Evolutionary conservation across 2,888 invertebrate genomes (phyloP).

Genomic region (Zeuzera pyrina): DNA sequence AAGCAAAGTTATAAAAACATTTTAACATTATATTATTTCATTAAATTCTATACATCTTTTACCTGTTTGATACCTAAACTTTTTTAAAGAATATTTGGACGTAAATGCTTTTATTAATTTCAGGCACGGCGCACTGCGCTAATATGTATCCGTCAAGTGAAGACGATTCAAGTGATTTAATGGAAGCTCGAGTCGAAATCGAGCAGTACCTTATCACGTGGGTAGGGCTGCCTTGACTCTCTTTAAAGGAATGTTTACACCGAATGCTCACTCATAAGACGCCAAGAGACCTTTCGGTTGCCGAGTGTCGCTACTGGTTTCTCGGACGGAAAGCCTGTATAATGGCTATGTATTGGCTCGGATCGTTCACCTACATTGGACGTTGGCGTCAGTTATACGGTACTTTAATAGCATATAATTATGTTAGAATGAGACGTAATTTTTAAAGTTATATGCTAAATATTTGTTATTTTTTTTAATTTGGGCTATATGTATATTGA

Average conservation of each 20-base stretch:
- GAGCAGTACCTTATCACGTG: slow-evolving; percentile 72
- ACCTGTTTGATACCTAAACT: too few species aligned
- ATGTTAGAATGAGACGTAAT: too few species aligned
- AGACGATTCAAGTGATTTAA: slow-evolving; percentile 78
- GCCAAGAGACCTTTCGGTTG: neutral
- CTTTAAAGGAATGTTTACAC: slow-evolving; percentile 8
- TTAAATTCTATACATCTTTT: too few species aligned
- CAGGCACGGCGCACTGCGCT: slow-evolving; percentile 95
- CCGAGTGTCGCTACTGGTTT: slow-evolving; percentile 1
- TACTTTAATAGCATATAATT: too few species aligned
- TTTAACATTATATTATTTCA: too few species aligned
- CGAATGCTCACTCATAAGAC: slow-evolving; percentile 8
- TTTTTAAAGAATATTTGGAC: neutral
- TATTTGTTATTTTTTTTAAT: too few species aligned
- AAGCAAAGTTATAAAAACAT: too few species aligned
- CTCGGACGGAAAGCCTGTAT: neutral
- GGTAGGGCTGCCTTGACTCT: slow-evolving; percentile 31
- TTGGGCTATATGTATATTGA: too few species aligned
- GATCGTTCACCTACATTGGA: neutral
- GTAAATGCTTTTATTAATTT: slow-evolving; percentile 14
- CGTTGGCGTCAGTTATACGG: neutral
- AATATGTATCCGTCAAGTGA: slow-evolving; percentile 88
- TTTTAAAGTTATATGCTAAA: too few species aligned
- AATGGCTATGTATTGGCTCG: neutral
- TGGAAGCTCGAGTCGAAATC: slow-evolving; percentile 78